These are phyloP conservation scores for Metalampra italica DNA, from an alignment of 2,888 invertebrate genomes.

Conservation along the genomic window DNA sequence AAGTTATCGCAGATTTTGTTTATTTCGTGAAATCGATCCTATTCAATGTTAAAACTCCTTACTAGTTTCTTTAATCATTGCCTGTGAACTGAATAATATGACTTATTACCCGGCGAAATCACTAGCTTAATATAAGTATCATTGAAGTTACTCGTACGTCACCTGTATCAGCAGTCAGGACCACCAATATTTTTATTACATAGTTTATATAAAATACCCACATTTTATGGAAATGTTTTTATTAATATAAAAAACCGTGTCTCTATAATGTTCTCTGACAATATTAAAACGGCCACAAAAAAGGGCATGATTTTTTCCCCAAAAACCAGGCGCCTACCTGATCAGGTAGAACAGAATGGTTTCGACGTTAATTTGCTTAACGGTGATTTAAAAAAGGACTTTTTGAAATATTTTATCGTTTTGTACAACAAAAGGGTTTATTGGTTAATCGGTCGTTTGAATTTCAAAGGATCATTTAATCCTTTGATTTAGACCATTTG, in stretches of 20 bases:
- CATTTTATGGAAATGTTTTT: no score
- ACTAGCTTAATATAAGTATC: no score
- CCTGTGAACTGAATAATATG: no score
- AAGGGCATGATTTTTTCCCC: conserved; percentile 6
- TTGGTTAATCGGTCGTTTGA: conserved; percentile 4
- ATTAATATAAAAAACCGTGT: conserved; percentile 13
- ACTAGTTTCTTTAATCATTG: no score
- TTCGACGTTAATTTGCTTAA: conserved; percentile 39
- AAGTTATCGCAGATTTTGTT: no score
- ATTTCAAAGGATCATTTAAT: conserved; percentile 1
- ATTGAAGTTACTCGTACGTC: no score
- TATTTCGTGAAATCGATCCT: no score
- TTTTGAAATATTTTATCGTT: conserved; percentile 7
- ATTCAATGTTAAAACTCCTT: no score
- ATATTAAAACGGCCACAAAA: conserved; percentile 16
- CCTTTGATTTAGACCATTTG: neutral
- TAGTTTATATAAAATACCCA: no score
- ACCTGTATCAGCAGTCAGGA: no score
- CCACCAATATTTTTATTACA: no score
- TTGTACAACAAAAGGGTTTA: conserved; percentile 1
- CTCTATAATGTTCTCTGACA: conserved; percentile 19
- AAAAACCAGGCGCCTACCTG: conserved; percentile 3
- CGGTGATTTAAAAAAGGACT: conserved; percentile 18
- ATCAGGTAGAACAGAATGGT: conserved; percentile 18
- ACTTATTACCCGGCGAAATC: no score